A percentile compares a stretch with the other conserved stretches of the same genome.
Conservation (phyloP, 2,888 invertebrate species). For the Pachycephus smyrnensis region DNA sequence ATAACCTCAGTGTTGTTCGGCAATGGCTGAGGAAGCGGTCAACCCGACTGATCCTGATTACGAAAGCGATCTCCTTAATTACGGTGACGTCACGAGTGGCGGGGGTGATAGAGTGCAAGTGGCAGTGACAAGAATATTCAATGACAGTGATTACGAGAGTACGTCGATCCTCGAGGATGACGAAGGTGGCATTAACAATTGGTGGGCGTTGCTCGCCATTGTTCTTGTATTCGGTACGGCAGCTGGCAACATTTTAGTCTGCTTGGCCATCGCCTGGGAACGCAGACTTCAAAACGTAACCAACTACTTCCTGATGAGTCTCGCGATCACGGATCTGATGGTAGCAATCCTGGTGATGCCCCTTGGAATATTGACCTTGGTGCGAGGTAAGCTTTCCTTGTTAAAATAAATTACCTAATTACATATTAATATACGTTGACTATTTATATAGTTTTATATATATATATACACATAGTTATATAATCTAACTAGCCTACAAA, state of each 20-base stretch:
- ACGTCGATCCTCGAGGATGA: slow-evolving; percentile 12
- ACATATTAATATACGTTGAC: no score
- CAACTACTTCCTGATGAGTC: slow-evolving; percentile 95
- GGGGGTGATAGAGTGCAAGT: slow-evolving; percentile 32
- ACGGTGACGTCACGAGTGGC: background rate
- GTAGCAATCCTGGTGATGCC: slow-evolving; percentile 97
- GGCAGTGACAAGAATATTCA: slow-evolving; percentile 37
- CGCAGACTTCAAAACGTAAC: slow-evolving; percentile 94
- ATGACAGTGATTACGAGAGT: slow-evolving; percentile 29
- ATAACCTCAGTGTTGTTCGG: slow-evolving; percentile 11
- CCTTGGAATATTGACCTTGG: slow-evolving; percentile 84
- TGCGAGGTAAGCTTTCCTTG: slow-evolving; percentile 76
- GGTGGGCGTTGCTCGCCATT: slow-evolving; percentile 85
- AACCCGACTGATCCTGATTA: background rate
- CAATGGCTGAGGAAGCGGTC: slow-evolving; percentile 20
- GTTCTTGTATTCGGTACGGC: slow-evolving; percentile 87
- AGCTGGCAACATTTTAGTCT: slow-evolving; percentile 93
- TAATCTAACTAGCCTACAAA: no score
- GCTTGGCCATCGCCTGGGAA: slow-evolving; percentile 92
- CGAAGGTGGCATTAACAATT: slow-evolving; percentile 71
- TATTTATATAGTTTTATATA: no score
- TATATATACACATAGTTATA: no score
- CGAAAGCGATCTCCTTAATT: background rate
- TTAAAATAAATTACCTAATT: background rate
- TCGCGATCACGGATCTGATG: slow-evolving; percentile 95